Base-by-base conservation (phyloP, 2,888 invertebrate species). In the Pseudococcus viburni region DNA sequence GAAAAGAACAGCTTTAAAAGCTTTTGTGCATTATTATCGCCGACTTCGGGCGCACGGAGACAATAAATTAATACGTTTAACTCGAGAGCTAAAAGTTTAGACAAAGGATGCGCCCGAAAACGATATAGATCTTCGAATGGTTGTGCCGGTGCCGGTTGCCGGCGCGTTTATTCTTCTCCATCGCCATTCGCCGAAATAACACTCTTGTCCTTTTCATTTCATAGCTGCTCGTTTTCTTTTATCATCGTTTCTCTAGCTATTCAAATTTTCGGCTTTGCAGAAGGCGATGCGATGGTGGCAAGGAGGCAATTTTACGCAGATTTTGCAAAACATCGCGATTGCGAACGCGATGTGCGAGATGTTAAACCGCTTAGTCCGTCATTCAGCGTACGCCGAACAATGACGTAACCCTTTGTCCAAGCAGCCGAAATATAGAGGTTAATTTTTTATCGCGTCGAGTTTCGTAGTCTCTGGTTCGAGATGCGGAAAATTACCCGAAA, bases 11-110 rank as follows among this genome's bases (percentile, higher is more conserved):
- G 80, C 80, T 83, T 83, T 83, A 83, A 83, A 83, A 83, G 80
- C 80, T 83, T 83, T 83, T 83, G 80, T 83, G 80, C 80, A 83
- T 83, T 83, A 83, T 83, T 83, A 83, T 46, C 42, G 80, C 19
- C 22, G 80, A 46, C 46, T 77, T 83, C 80, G 80, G 77, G 46
- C 73, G 73, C 80, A 83, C 42, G 46, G 80, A 83, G 80, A 83
- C 80, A 83, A 83, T 83, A 83, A 83, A 83, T 83, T 83, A 83
- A 83, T 83, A 83, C 80, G 80, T 83, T 83, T 83, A 83, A 83
- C 80, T 83, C 80, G 42, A 33, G 59, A 17, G 46, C 80, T 83
- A 83, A 83, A 83, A 83, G 46, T 83, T 83, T 83, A 83, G 33
- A 83, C 80, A 83, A 83, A 83, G 80, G 80, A 83, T 83, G 80